phyloP scores from a whole-genome alignment of 2,888 invertebrate species.

The Ariolimax columbianus region DNA sequence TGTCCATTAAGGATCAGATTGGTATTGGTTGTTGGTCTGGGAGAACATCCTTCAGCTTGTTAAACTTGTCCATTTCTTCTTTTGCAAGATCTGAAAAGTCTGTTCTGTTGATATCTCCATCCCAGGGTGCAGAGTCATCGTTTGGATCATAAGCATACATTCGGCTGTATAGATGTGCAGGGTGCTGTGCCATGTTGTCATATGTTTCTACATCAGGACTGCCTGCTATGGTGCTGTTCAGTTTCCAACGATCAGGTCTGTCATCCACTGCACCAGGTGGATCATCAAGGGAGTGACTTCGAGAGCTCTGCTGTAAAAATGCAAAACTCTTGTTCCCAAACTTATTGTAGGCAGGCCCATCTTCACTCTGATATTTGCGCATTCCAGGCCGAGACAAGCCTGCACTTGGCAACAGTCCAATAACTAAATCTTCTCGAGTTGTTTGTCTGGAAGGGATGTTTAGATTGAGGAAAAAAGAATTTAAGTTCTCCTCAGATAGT shows the following conservation, averaged over 20 bases:
- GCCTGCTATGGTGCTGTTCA: slow-evolving; percentile 35
- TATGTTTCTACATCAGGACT: slow-evolving; percentile 27
- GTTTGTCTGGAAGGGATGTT: not conserved
- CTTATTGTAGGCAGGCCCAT: slow-evolving; percentile 26
- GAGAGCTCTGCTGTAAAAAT: not conserved
- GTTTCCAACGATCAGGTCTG: not conserved
- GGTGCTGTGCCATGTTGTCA: not conserved
- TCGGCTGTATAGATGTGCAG: not conserved
- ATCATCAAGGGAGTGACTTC: slow-evolving; percentile 30
- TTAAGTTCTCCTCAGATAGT: slow-evolving; percentile 24
- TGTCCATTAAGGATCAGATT: not conserved
- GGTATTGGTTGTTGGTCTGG: slow-evolving; percentile 43
- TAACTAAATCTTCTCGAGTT: slow-evolving; percentile 9
- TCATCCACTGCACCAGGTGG: not conserved
- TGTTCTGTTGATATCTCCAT: not conserved
- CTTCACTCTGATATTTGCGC: slow-evolving; percentile 37
- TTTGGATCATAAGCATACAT: slow-evolving; percentile 28
- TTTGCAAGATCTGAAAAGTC: not conserved
- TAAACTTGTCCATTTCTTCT: slow-evolving; percentile 1
- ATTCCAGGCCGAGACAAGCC: not conserved
- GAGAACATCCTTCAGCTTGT: slow-evolving; percentile 34
- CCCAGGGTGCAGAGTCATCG: slow-evolving; percentile 33
- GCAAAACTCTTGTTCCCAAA: not conserved
- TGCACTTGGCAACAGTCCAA: not conserved
- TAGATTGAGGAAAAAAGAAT: not conserved